Evolutionary conservation across 2,797 vertebrate genomes (phyloP), one percentile per base, ranked within the genome.

Genomic region (Sciaenops ocellatus): DNA sequence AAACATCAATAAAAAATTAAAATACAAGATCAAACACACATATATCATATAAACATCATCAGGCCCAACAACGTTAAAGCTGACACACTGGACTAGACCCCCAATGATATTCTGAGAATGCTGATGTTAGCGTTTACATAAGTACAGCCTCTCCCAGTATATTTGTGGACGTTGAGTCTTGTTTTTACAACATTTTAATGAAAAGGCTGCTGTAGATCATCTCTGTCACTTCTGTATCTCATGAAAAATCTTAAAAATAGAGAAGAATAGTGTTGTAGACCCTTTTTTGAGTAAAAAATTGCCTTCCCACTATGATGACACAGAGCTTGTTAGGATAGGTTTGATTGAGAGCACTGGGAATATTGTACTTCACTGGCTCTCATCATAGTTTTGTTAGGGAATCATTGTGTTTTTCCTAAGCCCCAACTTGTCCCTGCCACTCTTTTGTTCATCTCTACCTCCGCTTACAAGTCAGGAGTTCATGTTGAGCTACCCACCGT

Each of bases 371-470:
- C 10, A 15, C 41, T 79, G 50, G 38, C 38, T 70, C 30, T 70
- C 48, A 68, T 62, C 34, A 48, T 34, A 3, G 48, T 67, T 38
- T 77, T 63, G 42, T 68, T 76, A 18, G 11, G 44, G 24, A 88
- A 64, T 73, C 20, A 16, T 46, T 15, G 34, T 67, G 48, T 63
- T 78, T 57, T 66, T 50, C 55, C 15, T 50, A 8, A 76, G 81
- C 69, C 71, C 52, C 30, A 61, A 85, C 79, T 69, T 87, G 77
- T 89, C 68, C 42, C 56, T 82, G 60, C 72, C 78, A 63, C 62
- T 75, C 42, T 76, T 75, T 57, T 68, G 20, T 65, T 70, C 50
- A 67, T 77, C 70, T 69, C 66, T 28, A 52, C 30, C 73, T 71
- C 63, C 20, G 55, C 30, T 56, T 71, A 16, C 34, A 74, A 72